These are phyloP conservation scores for Remorina albescens DNA, from an alignment of 2,797 vertebrate species.

Conservation along the genomic window DNA sequence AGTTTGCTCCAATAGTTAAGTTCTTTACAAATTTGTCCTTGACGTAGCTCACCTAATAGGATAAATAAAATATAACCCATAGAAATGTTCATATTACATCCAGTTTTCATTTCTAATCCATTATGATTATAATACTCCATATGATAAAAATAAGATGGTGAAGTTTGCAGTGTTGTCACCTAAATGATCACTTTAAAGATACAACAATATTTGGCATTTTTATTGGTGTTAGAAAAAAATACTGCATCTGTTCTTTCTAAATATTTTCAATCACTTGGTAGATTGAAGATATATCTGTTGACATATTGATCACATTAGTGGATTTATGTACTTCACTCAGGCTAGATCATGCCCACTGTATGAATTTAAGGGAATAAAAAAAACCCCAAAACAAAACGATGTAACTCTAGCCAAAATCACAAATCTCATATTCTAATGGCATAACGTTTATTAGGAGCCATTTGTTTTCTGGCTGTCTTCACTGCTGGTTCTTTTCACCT, in stretches of 20 bases:
- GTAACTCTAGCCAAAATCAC: not conserved
- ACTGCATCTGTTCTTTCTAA: not conserved
- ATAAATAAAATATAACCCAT: not conserved
- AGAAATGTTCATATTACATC: not conserved
- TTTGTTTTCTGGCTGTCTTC: not conserved
- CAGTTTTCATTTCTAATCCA: not conserved
- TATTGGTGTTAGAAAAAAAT: not conserved
- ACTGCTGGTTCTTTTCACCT: slow-evolving; percentile 30
- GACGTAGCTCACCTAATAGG: not conserved
- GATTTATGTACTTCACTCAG: not conserved
- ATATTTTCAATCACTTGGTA: not conserved
- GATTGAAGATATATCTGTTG: not conserved
- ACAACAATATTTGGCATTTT: not conserved
- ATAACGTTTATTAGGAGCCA: not conserved
- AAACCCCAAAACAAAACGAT: no score
- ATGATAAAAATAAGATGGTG: not conserved
- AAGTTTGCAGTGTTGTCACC: not conserved
- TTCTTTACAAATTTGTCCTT: not conserved
- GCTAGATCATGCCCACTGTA: not conserved
- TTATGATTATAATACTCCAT: not conserved
- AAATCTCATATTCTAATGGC: not conserved
- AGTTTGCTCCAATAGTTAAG: not conserved
- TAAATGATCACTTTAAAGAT: slow-evolving; percentile 13
- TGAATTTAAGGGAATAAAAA: no score
- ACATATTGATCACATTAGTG: not conserved